Percentiles rank a stretch among this genome's conserved stretches.
Conservation (phyloP, 2,888 invertebrate genomes). For the Stenurella melanura region DNA sequence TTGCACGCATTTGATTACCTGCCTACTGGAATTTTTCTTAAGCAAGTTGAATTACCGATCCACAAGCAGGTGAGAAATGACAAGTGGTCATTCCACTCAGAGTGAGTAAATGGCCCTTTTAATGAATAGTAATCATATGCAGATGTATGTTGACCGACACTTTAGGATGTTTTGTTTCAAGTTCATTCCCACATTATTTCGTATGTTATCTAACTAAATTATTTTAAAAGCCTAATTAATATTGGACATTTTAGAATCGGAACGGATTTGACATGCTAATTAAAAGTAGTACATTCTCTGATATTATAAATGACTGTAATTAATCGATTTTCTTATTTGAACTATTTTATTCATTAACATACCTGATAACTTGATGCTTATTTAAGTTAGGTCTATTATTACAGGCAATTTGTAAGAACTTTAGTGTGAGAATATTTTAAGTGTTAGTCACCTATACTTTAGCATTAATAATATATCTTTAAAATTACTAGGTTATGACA, state of each 20-base stretch:
- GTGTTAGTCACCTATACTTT: background rate
- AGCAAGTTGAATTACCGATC: background rate
- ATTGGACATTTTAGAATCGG: conserved; percentile 4
- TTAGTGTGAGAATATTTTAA: conserved; percentile 7
- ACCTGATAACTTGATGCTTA: conserved; percentile 7
- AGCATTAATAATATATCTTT: background rate
- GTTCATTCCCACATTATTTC: conserved; percentile 3
- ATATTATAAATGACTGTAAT: conserved; percentile 11
- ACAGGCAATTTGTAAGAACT: background rate
- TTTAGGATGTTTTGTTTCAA: background rate
- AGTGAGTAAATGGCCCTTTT: background rate
- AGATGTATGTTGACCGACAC: conserved; percentile 8
- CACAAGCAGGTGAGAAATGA: background rate
- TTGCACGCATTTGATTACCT: background rate
- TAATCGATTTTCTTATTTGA: conserved; percentile 3
- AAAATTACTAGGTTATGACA: background rate
- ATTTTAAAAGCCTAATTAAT: conserved; percentile 24
- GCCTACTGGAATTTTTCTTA: background rate
- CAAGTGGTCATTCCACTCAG: background rate
- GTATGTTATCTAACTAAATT: conserved; percentile 1
- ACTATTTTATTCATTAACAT: conserved; percentile 5
- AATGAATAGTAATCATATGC: conserved; percentile 2
- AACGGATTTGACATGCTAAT: background rate
- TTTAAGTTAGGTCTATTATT: background rate
- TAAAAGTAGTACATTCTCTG: conserved; percentile 8